Evolutionary conservation across 2,888 invertebrate species (phyloP).

Genomic region (Meta bourneti): DNA sequence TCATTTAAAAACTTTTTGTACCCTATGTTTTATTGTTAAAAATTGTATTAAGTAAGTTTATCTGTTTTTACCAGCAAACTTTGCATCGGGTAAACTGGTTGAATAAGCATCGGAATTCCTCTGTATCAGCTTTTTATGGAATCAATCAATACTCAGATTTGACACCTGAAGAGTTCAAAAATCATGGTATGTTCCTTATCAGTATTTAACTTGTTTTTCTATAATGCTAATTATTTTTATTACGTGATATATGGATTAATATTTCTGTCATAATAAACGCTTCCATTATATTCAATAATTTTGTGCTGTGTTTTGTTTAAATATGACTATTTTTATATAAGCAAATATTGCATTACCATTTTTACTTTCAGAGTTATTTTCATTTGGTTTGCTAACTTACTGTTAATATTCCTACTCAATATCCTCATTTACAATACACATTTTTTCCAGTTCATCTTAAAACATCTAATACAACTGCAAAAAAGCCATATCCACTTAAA

Average conservation of each 20-base stretch:
- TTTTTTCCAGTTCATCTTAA: constrained; percentile 46
- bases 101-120: constrained; percentile 80
- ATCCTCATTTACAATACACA: not conserved
- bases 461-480: constrained; percentile 31
- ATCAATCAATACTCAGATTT: constrained; percentile 85
- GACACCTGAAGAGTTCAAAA: constrained; percentile 84
- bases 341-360: not conserved
- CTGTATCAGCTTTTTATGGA: constrained; percentile 83
- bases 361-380: not conserved
- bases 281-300: too few species aligned
- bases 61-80: constrained; percentile 82
- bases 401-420: not conserved
- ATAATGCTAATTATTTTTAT: too few species aligned
- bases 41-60: not conserved
- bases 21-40: not conserved
- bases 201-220: too few species aligned
- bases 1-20: not conserved
- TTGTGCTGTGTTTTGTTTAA: not conserved
- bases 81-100: constrained; percentile 82
- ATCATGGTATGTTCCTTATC: constrained; percentile 77
- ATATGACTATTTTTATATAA: too few species aligned
- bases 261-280: too few species aligned
- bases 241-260: too few species aligned
- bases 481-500: constrained; percentile 37
- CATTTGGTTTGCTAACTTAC: not conserved